Percentiles rank a stretch among this genome's conserved stretches.
These are phyloP conservation scores for Aphrophora alni DNA, from an alignment of 2,888 invertebrate species.

Conservation along the genomic window DNA sequence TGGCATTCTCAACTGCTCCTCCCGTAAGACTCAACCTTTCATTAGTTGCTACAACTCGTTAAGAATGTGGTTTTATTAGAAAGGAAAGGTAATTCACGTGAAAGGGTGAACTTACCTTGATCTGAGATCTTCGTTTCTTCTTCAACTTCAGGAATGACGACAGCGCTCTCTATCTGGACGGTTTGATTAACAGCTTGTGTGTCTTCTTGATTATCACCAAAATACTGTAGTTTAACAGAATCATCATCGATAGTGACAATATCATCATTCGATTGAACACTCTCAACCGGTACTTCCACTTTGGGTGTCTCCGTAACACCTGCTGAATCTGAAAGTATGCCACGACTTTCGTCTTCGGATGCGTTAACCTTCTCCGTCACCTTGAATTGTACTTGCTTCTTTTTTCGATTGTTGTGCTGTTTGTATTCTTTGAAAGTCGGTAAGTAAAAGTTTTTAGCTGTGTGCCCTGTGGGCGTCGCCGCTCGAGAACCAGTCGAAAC, in stretches of 20 bases:
- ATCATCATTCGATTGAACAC: background rate
- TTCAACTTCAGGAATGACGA: background rate
- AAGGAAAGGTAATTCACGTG: background rate
- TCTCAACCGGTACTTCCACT: background rate
- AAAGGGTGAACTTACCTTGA: background rate
- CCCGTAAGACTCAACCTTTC: background rate
- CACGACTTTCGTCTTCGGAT: background rate
- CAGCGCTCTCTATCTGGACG: background rate
- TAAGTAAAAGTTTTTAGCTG: conserved; percentile 62
- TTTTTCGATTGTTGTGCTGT: conserved; percentile 61
- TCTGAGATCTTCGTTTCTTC: background rate
- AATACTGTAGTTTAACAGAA: conserved; percentile 20
- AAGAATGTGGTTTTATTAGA: background rate
- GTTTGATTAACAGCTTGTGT: conserved; percentile 25
- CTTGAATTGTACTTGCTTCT: conserved; percentile 56
- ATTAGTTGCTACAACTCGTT: background rate
- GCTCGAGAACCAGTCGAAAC: conserved; percentile 54
- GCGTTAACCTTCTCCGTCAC: conserved; percentile 42
- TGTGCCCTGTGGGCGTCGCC: conserved; percentile 54
- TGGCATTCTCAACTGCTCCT: background rate
- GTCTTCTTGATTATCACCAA: conserved; percentile 29
- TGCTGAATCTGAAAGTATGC: background rate
- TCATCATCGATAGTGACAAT: background rate
- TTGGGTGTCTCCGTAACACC: background rate
- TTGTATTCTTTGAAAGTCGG: conserved; percentile 62